Evolutionary conservation across 2,113 vertebrate species (phyloP).

Genomic region (Python bivittatus): DNA sequence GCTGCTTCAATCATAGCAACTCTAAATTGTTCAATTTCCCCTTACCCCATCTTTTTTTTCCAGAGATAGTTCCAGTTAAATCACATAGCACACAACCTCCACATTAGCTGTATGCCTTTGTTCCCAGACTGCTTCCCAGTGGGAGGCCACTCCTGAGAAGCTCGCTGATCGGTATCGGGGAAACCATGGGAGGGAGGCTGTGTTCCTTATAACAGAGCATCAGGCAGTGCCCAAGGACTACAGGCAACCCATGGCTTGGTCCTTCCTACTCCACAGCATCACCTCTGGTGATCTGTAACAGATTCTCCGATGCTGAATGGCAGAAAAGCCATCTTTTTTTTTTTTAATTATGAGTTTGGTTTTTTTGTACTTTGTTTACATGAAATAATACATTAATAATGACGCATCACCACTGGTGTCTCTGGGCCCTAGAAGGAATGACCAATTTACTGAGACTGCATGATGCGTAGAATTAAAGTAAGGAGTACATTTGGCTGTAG

Average conservation of each 20-base stretch:
- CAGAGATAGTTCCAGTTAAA: not conserved
- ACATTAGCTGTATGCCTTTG: not conserved
- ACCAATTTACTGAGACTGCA: not conserved
- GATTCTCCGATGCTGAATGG: not conserved
- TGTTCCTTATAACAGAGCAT: not conserved
- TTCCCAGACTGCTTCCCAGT: not conserved
- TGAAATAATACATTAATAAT: not conserved
- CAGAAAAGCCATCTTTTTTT: too few relatives aligned
- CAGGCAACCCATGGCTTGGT: not conserved
- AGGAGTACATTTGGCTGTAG: not conserved
- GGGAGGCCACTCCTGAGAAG: not conserved
- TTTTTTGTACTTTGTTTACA: not conserved
- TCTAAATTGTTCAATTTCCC: not conserved
- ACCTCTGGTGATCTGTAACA: not conserved
- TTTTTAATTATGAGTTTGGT: too few relatives aligned
- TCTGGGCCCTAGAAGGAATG: not conserved
- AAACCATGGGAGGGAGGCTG: not conserved
- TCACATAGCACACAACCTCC: not conserved
- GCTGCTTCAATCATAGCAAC: not conserved
- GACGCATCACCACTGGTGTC: not conserved
- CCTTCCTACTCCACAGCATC: not conserved
- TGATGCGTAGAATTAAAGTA: not conserved
- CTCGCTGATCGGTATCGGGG: not conserved
- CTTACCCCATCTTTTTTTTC: not conserved
- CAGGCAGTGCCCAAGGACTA: not conserved